A percentile compares a stretch with the other conserved stretches of the same genome.
Conservation (phyloP, 2,888 invertebrate genomes). For the Fissipunctia ypsillon region DNA sequence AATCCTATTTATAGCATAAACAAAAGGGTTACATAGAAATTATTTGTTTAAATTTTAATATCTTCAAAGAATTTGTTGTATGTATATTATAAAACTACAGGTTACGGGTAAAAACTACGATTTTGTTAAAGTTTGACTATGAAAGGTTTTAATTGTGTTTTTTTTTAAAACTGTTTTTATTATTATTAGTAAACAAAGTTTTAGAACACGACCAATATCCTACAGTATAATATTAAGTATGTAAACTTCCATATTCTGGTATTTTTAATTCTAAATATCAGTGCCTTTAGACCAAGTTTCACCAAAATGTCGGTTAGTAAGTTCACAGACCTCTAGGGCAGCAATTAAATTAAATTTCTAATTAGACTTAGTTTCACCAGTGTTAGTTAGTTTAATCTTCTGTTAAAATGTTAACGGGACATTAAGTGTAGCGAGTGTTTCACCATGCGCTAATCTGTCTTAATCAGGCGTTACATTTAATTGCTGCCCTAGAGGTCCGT, state of each 20-base stretch:
- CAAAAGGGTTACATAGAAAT: conserved; percentile 4
- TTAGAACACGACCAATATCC: conserved; percentile 46
- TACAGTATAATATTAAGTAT: conserved; percentile 38
- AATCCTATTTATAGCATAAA: background rate
- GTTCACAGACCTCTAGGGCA: too few relatives aligned
- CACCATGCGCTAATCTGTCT: too few relatives aligned
- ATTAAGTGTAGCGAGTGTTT: too few relatives aligned
- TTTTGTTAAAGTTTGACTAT: conserved; percentile 55
- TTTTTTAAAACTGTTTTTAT: conserved; percentile 35
- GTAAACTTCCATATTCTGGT: conserved; percentile 33
- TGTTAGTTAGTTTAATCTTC: too few relatives aligned
- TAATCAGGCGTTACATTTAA: too few relatives aligned
- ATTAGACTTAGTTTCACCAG: too few relatives aligned
- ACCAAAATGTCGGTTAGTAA: too few relatives aligned
- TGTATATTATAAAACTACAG: conserved; percentile 32
- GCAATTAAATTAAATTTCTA: too few relatives aligned
- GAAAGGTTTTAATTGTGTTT: conserved; percentile 51
- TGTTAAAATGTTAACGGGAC: too few relatives aligned
- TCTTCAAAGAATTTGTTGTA: conserved; percentile 14
- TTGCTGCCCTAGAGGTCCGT: too few relatives aligned
- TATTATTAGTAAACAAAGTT: conserved; percentile 41
- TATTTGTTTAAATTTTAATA: conserved; percentile 21
- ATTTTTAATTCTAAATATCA: conserved; percentile 34
- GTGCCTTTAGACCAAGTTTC: conserved; percentile 51
- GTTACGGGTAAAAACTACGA: conserved; percentile 64